A percentile compares a stretch with the other conserved stretches of the same genome.
phyloP scores from a whole-genome alignment of 2,888 invertebrate genomes.

The Megalurothrips usitatus region DNA sequence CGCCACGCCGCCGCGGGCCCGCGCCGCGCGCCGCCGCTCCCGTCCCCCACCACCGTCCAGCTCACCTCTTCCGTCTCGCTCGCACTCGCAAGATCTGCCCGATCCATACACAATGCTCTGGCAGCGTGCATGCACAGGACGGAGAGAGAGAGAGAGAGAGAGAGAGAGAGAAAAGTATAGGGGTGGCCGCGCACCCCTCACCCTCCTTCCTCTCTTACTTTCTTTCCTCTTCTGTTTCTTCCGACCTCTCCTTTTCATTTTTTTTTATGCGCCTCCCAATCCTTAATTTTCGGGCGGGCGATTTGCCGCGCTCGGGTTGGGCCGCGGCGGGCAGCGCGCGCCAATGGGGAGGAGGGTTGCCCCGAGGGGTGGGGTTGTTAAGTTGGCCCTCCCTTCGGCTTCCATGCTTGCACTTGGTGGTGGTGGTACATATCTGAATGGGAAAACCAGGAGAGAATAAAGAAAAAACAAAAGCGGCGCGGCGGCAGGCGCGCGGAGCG shows the following conservation, averaged over 20 bases:
- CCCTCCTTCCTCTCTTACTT: neutral
- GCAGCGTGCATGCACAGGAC: no score
- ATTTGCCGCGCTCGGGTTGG: constrained; percentile 20
- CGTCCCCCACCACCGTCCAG: constrained; percentile 16
- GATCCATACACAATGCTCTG: neutral
- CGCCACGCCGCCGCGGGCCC: neutral
- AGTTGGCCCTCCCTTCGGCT: neutral
- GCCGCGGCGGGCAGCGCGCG: neutral
- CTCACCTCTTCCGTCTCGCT: constrained; percentile 5
- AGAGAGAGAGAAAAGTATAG: neutral
- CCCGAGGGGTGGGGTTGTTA: neutral
- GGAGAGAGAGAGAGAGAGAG: no score
- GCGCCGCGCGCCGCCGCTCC: neutral
- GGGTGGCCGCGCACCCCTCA: neutral
- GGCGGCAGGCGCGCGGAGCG: neutral
- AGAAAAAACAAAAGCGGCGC: constrained; percentile 3
- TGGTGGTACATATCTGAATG: no score
- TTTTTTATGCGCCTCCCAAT: constrained; percentile 7
- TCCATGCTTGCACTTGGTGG: neutral
- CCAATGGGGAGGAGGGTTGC: constrained; percentile 9
- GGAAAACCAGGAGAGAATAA: neutral
- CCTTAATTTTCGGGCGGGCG: constrained; percentile 19
- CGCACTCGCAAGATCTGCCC: neutral
- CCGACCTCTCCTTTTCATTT: constrained; percentile 3
- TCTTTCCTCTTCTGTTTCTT: constrained; percentile 12